Percentiles rank a stretch among this genome's conserved stretches.
These are phyloP conservation scores for Epinephelus awoara DNA, from an alignment of 2,797 vertebrate genomes.

Conservation along the genomic window DNA sequence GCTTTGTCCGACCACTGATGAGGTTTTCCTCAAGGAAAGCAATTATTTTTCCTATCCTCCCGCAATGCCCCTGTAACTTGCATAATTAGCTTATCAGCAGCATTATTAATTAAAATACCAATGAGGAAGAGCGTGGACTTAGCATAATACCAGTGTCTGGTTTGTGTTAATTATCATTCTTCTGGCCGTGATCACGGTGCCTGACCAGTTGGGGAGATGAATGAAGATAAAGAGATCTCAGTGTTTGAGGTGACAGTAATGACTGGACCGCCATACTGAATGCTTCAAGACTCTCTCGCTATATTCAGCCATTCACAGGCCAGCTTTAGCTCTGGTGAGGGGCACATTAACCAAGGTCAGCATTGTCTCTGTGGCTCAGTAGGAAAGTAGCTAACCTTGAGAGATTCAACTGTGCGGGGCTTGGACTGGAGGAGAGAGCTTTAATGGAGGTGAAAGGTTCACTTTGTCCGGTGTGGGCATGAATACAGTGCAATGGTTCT, in stretches of 20 bases:
- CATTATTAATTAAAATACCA: constrained; percentile 88
- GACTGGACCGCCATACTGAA: constrained; percentile 39
- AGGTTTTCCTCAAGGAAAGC: constrained; percentile 84
- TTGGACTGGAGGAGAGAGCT: constrained; percentile 8
- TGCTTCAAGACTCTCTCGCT: constrained; percentile 36
- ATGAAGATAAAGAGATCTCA: constrained; percentile 63
- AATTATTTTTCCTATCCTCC: constrained; percentile 83
- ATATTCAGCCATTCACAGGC: constrained; percentile 20
- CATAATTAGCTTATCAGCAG: constrained; percentile 87
- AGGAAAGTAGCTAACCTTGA: constrained; percentile 46
- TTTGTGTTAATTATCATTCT: constrained; percentile 83
- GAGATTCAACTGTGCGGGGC: constrained; percentile 28
- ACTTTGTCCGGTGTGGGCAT: not conserved
- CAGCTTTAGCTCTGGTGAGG: constrained; percentile 11
- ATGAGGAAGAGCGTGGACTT: constrained; percentile 73
- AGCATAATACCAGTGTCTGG: constrained; percentile 77
- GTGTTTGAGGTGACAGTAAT: constrained; percentile 57
- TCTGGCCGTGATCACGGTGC: constrained; percentile 64
- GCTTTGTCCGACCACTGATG: constrained; percentile 81
- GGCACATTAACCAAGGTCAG: constrained; percentile 47
- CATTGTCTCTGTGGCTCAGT: constrained; percentile 11
- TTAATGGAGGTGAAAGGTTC: constrained; percentile 37
- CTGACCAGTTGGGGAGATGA: constrained; percentile 51
- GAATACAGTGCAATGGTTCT: not conserved
- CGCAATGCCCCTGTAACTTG: constrained; percentile 80